Conservation (phyloP, 2,888 invertebrate species). For the Bugula neritina region DNA sequence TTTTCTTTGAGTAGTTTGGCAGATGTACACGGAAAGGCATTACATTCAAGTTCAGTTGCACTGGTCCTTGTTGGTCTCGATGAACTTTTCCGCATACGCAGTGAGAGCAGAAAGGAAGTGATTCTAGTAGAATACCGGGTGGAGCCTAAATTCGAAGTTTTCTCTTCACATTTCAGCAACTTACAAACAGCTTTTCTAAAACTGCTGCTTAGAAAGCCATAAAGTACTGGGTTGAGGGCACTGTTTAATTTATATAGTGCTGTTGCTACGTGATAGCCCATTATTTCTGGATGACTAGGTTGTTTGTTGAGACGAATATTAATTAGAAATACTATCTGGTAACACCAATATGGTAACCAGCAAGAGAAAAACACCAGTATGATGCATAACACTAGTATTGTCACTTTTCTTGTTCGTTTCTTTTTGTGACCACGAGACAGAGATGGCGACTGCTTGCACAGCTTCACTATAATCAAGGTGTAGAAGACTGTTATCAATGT, state of each 20-base stretch:
- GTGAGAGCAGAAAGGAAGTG: neutral
- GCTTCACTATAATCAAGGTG: neutral
- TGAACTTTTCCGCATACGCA: neutral
- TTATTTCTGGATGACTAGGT: neutral
- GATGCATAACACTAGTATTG: conserved; percentile 6
- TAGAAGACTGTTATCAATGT: neutral
- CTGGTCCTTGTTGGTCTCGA: neutral
- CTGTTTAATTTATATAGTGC: conserved; percentile 6
- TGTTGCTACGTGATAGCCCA: neutral
- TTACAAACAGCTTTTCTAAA: neutral
- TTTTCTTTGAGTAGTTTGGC: neutral
- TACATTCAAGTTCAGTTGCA: neutral
- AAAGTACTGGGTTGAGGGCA: conserved; percentile 21
- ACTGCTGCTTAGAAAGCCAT: conserved; percentile 1
- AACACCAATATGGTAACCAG: conserved; percentile 25
- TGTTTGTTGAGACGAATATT: neutral
- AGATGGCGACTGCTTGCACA: neutral
- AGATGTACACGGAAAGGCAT: neutral
- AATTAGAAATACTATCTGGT: conserved; percentile 1
- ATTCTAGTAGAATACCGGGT: neutral
- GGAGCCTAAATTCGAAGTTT: neutral
- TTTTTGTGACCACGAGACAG: neutral
- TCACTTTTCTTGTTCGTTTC: conserved; percentile 15
- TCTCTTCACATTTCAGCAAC: neutral
- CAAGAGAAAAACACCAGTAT: conserved; percentile 8